These are phyloP conservation scores for Malurus melanocephalus DNA, from an alignment of 2,113 vertebrate genomes.

Conservation along the genomic window DNA sequence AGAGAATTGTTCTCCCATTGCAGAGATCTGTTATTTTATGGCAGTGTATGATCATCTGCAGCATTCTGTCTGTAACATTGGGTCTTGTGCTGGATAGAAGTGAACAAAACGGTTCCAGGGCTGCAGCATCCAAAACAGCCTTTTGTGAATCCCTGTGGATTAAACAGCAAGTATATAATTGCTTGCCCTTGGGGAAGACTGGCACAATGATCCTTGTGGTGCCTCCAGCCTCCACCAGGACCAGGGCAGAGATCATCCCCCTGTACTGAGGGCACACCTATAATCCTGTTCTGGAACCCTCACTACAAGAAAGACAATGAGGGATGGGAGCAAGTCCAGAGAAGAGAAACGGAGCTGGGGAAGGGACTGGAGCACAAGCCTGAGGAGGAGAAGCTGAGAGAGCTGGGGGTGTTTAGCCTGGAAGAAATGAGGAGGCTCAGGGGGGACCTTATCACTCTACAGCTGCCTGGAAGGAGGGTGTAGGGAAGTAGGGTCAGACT, in stretches of 20 bases:
- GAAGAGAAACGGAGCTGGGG: fast-evolving
- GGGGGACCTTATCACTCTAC: not conserved
- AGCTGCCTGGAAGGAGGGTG: fast-evolving
- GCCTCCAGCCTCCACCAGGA: not conserved
- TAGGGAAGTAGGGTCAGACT: not conserved
- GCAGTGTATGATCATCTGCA: not conserved
- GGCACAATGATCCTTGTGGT: not conserved
- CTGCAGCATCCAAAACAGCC: not conserved
- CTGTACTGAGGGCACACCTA: not conserved
- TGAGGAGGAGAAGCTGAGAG: not conserved
- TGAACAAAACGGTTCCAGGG: not conserved
- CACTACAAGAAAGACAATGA: not conserved
- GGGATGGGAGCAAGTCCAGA: fast-evolving
- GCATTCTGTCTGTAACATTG: not conserved
- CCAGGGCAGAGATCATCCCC: not conserved
- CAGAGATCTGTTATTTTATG: not conserved
- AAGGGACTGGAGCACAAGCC: not conserved
- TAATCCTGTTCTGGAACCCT: not conserved
- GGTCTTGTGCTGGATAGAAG: not conserved
- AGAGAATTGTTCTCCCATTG: not conserved
- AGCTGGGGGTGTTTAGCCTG: not conserved
- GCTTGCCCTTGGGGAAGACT: not conserved
- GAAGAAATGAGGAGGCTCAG: not conserved
- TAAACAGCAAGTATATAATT: not conserved
- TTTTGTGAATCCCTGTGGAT: not conserved